Percentiles rank a stretch among this genome's conserved stretches.
These are phyloP conservation scores for Felis catus DNA, from an alignment of 2,113 vertebrate genomes.

Conservation along the genomic window DNA sequence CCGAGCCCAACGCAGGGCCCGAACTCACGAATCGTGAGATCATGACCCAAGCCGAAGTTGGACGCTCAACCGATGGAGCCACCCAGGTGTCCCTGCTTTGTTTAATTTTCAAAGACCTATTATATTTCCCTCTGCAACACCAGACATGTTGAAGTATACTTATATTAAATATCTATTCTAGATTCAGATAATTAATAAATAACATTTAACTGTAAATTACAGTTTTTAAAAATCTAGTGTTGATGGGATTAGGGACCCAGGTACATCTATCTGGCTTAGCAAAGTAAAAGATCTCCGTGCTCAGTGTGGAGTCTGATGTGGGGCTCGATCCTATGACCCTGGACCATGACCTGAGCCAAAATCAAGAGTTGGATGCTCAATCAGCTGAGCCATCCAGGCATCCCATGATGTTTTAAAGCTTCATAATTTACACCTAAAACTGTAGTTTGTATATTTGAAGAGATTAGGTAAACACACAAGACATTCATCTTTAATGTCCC, in stretches of 20 bases:
- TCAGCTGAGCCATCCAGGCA: too few species aligned
- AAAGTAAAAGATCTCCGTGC: background rate
- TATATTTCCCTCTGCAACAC: background rate
- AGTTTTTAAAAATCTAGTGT: background rate
- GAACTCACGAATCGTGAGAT: too few species aligned
- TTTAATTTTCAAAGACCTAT: conserved; percentile 16
- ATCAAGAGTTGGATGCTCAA: too few species aligned
- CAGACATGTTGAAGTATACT: background rate
- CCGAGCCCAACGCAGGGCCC: too few species aligned
- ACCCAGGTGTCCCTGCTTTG: background rate
- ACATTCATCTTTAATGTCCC: background rate
- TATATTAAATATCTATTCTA: background rate
- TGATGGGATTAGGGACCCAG: background rate
- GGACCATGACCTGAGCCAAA: too few species aligned
- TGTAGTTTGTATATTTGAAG: background rate
- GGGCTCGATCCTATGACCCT: too few species aligned
- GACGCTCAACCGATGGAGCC: too few species aligned
- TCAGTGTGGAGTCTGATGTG: too few species aligned
- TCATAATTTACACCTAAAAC: background rate
- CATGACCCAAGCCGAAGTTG: too few species aligned
- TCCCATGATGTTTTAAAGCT: background rate
- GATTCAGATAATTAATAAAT: background rate
- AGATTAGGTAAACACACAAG: background rate
- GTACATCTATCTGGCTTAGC: background rate
- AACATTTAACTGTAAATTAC: background rate